Base-by-base conservation (phyloP, 2,797 vertebrate genomes). In the Diplodus sargus region DNA sequence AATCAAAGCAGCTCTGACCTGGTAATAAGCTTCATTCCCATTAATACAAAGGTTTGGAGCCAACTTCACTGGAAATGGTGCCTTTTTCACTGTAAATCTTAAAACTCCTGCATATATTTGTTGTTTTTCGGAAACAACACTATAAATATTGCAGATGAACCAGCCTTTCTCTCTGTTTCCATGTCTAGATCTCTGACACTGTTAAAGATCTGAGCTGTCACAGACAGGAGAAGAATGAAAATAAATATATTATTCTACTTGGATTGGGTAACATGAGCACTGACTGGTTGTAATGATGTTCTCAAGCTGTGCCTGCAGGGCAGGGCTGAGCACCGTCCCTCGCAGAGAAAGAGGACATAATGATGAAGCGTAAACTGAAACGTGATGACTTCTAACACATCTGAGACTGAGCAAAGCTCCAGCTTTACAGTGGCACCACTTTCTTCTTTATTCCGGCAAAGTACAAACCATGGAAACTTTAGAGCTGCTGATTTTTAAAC, bases 281-380 rank as follows among this genome's bases (percentile, higher is more conserved):
- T 17, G 34, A 59, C 45, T 72, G 76, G 60, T 70, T 80, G 67
- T 48, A 47, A 70, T 72, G 74, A 59, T 58, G 71, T 60, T 76
- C 75, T 63, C 78, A 79, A 82, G 56, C 14, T 76, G 70, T 65
- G 82, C 52, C 91, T 87, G 67, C 66, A 81, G 86, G 90, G 75
- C 74, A 91, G 85, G 87, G 92, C 77, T 69, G 85, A 84, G 62
- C 73, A 43, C 82, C 9, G 52, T 82, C 73, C 34, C 74, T 68
- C 82, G 80, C 70, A 84, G 42, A 86, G 67, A 90, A 79, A 84
- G 34, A 70, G 64, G 62, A 79, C 64, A 87, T n/a, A 80, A 85
- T 73, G 61, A 82, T 73, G 71, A 67, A 72, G 81, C 69, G 82
- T 86, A 88, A 93, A 87, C 70, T 78, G 81, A 93, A 74, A 86